Conservation (phyloP, 2,113 vertebrate species). For the Atlantisia rogersi region DNA sequence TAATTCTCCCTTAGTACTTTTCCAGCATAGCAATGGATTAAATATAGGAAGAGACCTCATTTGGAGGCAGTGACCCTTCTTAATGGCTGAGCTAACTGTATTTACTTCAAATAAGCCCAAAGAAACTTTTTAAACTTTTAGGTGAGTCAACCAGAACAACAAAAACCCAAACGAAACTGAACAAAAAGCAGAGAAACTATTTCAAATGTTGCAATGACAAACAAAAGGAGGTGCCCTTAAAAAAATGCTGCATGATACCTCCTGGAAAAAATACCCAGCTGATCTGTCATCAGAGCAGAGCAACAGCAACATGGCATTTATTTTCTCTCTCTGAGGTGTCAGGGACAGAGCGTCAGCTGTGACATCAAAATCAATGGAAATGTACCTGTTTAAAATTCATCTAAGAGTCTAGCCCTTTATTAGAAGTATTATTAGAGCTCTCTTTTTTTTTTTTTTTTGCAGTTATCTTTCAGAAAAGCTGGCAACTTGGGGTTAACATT, state of each 20-base stretch:
- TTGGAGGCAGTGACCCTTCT: neutral
- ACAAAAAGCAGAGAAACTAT: neutral
- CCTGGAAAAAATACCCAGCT: neutral
- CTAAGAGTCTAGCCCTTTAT: neutral
- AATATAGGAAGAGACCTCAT: neutral
- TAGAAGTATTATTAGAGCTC: neutral
- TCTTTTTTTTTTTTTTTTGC: neutral
- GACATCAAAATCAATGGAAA: neutral
- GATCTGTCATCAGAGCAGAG: neutral
- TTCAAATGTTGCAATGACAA: neutral
- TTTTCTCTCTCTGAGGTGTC: neutral
- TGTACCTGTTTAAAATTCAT: slow-evolving; percentile 10
- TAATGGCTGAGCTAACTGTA: neutral
- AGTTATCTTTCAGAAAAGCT: slow-evolving; percentile 18
- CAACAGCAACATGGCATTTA: neutral
- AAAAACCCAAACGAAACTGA: no score
- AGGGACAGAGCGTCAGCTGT: neutral
- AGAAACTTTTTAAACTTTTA: neutral
- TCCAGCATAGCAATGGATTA: neutral
- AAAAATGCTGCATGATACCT: neutral
- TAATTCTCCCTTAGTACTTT: neutral
- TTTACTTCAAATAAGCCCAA: neutral
- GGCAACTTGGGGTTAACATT: slow-evolving; percentile 34
- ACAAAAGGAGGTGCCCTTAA: neutral
- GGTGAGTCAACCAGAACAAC: neutral